These are phyloP conservation scores for Leptinotarsa juncta DNA, from an alignment of 2,888 invertebrate genomes.

Conservation along the genomic window DNA sequence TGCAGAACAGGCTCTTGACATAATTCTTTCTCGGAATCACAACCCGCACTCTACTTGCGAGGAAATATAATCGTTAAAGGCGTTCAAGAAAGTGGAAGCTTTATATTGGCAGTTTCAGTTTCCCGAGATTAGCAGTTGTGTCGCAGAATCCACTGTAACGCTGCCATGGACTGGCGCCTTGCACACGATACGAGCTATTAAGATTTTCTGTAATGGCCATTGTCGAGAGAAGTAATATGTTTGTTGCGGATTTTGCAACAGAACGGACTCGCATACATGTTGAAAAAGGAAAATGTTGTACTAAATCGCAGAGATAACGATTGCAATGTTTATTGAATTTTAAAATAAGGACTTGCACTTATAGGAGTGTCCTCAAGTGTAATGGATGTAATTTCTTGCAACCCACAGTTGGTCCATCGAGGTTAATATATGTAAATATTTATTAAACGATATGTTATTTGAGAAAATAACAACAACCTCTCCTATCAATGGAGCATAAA, in stretches of 20 bases:
- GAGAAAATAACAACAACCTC: too few species aligned
- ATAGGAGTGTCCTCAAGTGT: neutral
- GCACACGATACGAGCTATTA: conserved; percentile 12
- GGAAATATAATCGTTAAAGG: conserved; percentile 27
- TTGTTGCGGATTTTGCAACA: conserved; percentile 2
- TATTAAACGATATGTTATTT: too few species aligned
- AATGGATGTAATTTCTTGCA: neutral
- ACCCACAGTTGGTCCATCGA: neutral
- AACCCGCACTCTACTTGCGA: conserved; percentile 20
- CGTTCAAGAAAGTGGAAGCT: conserved; percentile 32
- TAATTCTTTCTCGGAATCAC: neutral
- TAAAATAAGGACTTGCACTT: neutral
- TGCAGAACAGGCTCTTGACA: neutral
- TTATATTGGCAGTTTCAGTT: conserved; percentile 35
- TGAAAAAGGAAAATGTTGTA: neutral
- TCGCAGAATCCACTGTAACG: conserved; percentile 28
- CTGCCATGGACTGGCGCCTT: conserved; percentile 31
- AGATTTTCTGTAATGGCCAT: conserved; percentile 14
- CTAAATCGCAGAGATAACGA: neutral
- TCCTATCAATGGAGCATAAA: too few species aligned
- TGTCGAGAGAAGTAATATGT: conserved; percentile 22
- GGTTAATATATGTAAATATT: too few species aligned
- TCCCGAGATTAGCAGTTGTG: conserved; percentile 33
- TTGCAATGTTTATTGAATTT: neutral
- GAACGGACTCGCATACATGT: conserved; percentile 2